A percentile compares a stretch with the other conserved stretches of the same genome.
phyloP scores from a whole-genome alignment of 1,140 invertebrate species.

The Magallana angulata region DNA sequence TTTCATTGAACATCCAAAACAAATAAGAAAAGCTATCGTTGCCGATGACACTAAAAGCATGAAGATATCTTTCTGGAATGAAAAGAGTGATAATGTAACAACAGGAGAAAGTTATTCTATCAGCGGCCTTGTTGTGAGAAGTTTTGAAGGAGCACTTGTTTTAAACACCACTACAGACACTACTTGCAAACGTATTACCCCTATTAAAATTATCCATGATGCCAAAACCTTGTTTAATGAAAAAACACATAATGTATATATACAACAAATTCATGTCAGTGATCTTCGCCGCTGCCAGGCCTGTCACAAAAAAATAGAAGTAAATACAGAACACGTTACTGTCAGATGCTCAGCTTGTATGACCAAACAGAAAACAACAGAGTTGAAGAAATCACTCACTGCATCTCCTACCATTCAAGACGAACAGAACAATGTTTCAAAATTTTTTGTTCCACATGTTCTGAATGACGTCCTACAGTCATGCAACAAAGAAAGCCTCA shows the following conservation, averaged over 20 bases:
- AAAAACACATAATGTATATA: background rate
- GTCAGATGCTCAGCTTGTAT: background rate
- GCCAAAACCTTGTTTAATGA: background rate
- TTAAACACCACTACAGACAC: background rate
- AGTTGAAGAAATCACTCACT: background rate
- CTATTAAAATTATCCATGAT: background rate
- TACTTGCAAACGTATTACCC: background rate
- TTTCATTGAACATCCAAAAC: background rate
- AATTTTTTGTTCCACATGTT: background rate
- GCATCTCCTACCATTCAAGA: background rate
- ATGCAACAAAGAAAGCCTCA: background rate
- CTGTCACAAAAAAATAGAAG: background rate
- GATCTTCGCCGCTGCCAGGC: background rate
- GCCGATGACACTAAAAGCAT: background rate
- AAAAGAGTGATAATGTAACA: background rate
- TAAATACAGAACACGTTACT: background rate
- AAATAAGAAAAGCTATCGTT: background rate
- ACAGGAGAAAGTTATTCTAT: background rate
- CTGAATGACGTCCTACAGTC: background rate
- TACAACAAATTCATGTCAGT: background rate
- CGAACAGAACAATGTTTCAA: background rate
- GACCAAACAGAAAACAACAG: background rate
- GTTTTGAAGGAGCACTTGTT: background rate
- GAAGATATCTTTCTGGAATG: constrained; percentile 1
- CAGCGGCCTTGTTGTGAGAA: no score